phyloP scores from a whole-genome alignment of 2,113 vertebrate genomes.

The Raphicerus campestris region DNA sequence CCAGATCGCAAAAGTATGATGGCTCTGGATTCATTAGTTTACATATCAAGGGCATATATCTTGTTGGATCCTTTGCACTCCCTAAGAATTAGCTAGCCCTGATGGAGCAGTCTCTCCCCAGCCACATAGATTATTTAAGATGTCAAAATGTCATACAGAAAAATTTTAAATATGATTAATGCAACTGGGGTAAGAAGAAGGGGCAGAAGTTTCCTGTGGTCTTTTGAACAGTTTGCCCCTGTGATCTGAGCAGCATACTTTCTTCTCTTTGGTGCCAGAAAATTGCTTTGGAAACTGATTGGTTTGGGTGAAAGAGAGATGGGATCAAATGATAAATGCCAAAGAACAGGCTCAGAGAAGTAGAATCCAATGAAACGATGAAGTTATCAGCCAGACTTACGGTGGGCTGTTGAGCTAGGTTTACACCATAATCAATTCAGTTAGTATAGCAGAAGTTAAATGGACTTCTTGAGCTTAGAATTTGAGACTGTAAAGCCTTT shows the following conservation, averaged over 20 bases:
- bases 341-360: not conserved
- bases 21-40: not conserved
- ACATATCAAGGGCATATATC: not conserved
- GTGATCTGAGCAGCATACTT: not conserved
- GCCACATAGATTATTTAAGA: not conserved
- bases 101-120: not conserved
- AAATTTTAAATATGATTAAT: not conserved
- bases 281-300: slow-evolving; percentile 19
- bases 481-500: not conserved
- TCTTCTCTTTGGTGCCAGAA: not conserved
- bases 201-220: not conserved
- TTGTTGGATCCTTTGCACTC: not conserved
- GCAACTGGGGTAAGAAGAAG: not conserved
- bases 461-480: not conserved
- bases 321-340: not conserved
- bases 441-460: not conserved
- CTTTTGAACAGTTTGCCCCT: not conserved
- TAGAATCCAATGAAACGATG: not conserved
- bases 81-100: not conserved
- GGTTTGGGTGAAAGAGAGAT: not conserved
- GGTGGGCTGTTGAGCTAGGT: not conserved
- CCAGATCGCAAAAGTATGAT: not conserved
- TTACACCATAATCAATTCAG: not conserved
- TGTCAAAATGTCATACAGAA: not conserved
- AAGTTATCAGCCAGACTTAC: not conserved